Base-by-base conservation (phyloP, 1,140 invertebrate genomes). In the Eupeodes corollae region DNA sequence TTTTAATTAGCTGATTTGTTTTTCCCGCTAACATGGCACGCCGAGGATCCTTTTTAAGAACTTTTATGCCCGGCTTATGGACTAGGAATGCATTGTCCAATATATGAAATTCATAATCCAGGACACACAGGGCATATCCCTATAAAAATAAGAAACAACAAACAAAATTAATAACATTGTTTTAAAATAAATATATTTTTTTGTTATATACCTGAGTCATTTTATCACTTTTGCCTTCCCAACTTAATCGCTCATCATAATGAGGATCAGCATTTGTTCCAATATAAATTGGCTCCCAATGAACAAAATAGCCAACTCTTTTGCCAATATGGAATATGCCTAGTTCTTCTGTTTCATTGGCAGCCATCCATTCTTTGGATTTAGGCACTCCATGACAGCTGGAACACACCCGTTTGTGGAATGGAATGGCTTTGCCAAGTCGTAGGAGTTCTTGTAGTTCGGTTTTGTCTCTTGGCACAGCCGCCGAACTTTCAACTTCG, bases 221-320 rank as follows among this genome's bases (percentile, higher is more conserved):
- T 74, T 91, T 91, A 68, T 91, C 87, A 66, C 86, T 88, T 69
- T 87, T 88, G 42, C 88, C 88, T 61, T 91, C 86, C 88, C 88
- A 91, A 59, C 83, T 88, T 16, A 90, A 76, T 62, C 88, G 74
- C 61, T 90, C 83, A 53, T 93, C 90, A 60, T 93, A 95, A 44
- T 88, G 73, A 0, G 91, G 90, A 60, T 93, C 90, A 9, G 79
- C 72, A 66, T 89, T 82, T 0, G 86, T 89, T 18, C 87, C 88
- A 50, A 91, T 89, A 54, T 85, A 91, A 52, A 91, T 89, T 1
- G 89, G 89, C 67, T 92, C 89, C 90, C 90, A 93, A 60, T 88
- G 85, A 16, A 86, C 74, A 60, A 81, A 86, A 47, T 78, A 79
- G 13, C 86, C 84, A 3, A 75, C 80, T 18, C 89, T 72, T 57